Base-by-base conservation (phyloP, 2,888 invertebrate genomes). In the Phasia obesa region DNA sequence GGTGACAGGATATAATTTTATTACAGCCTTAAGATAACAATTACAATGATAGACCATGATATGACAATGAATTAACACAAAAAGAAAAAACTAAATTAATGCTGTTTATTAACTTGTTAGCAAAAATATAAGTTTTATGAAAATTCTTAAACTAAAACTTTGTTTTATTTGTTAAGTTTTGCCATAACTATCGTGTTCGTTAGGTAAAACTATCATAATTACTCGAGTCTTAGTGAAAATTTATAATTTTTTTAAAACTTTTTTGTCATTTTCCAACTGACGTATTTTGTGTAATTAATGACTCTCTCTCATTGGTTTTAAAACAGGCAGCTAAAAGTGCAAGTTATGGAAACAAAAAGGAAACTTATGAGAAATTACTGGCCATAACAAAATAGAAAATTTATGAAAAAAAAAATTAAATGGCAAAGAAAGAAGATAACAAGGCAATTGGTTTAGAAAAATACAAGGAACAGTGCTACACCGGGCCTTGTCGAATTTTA, bases 211-310 rank as follows among this genome's bases (percentile, higher is more conserved):
- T 35, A 35, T 35, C 35, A 4, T 35, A 35, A 35, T 35, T 35
- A 35, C 11, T 11, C 35, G 11, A 35, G 35, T 35, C 11, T 35
- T 35, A 35, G 35, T 35, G 9, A 5, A 27, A 27, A 27, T 5
- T 5, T 3, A 6, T 6, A 27, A 6, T 27, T n/a, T 13, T n/a
- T 42, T 42, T 42, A 11, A 4, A 27, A 42, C n/a, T 17, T 65
- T 42, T 25, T 2, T 69, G 2, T n/a, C 4, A 57, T 42, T 27
- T 17, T n/a, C 31, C 55, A 27, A 17, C 31, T 38, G 31, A 25
- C 11, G 2, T 60, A 38, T 55, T 64, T 27, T 21, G 15, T 23
- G 62, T 76, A 69, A 76, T 69, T 69, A 76, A 76, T 76, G 59
- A 76, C 76, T 60, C 67, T 75, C 67, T 75, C 7, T 0, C 1